A percentile compares a stretch with the other conserved stretches of the same genome.
Conservation (phyloP, 2,797 vertebrate species). For the Trachurus trachurus region DNA sequence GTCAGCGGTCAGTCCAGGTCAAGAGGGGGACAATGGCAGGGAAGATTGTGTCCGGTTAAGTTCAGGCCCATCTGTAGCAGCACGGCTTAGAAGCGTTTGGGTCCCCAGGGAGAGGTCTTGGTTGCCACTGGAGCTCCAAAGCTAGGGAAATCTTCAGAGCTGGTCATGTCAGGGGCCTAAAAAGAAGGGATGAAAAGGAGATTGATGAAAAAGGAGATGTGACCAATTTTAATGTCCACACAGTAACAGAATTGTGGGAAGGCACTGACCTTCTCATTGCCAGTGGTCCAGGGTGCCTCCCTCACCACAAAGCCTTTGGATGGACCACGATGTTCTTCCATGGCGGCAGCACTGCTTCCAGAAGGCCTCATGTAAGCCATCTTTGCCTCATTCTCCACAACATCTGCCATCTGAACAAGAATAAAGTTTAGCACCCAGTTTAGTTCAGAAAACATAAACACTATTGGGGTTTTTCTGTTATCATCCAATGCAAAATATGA, state of each 20-base stretch:
- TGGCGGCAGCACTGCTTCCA: slow-evolving; percentile 77
- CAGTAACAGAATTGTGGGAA: neutral
- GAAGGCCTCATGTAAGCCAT: slow-evolving; percentile 94
- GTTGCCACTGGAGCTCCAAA: slow-evolving; percentile 96
- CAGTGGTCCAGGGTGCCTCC: slow-evolving; percentile 95
- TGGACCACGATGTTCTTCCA: slow-evolving; percentile 91
- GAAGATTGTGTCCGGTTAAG: slow-evolving; percentile 69
- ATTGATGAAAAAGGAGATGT: neutral
- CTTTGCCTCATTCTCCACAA: slow-evolving; percentile 94
- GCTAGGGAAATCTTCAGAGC: slow-evolving; percentile 98
- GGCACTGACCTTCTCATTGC: slow-evolving; percentile 92
- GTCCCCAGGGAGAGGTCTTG: slow-evolving; percentile 96
- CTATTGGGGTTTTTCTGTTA: too few species aligned
- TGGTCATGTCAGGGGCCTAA: slow-evolving; percentile 98
- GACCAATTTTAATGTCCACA: neutral
- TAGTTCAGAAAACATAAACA: neutral
- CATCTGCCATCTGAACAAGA: slow-evolving; percentile 90
- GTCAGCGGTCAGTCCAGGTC: slow-evolving; percentile 84
- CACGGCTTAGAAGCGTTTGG: slow-evolving; percentile 94
- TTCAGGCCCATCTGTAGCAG: slow-evolving; percentile 62
- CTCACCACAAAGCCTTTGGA: slow-evolving; percentile 99
- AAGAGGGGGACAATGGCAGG: slow-evolving; percentile 49
- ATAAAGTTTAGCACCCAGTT: too few species aligned
- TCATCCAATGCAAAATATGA: accelerated
- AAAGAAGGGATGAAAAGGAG: neutral